Evolutionary conservation across 2,797 vertebrate genomes (phyloP).

Genomic region (Pelobates cultripes): DNA sequence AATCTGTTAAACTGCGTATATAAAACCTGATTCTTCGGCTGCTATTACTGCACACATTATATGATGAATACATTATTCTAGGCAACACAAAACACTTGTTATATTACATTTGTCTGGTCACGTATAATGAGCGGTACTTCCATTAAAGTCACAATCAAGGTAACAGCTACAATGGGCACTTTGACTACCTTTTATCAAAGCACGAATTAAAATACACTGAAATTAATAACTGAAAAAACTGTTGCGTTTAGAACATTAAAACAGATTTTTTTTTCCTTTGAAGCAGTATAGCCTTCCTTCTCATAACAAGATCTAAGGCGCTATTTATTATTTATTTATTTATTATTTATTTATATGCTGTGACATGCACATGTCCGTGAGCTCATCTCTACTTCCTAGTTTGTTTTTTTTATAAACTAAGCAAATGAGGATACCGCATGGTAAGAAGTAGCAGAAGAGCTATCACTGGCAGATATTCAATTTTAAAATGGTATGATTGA

Average conservation of each 20-base stretch:
- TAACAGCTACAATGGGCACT: background rate
- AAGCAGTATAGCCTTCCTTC: background rate
- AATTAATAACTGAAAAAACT: background rate
- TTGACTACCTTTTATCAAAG: background rate
- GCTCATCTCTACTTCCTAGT: background rate
- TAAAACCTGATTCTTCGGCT: too few relatives aligned
- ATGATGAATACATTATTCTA: slow-evolving; percentile 3
- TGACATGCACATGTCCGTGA: background rate
- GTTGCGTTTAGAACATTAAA: background rate
- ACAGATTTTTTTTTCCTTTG: background rate
- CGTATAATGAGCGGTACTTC: background rate
- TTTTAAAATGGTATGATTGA: background rate
- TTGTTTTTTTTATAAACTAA: too few relatives aligned
- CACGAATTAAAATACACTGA: background rate
- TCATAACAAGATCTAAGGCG: background rate
- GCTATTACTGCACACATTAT: background rate
- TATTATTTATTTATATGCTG: too few relatives aligned
- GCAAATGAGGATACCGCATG: background rate
- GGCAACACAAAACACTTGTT: slow-evolving; percentile 1
- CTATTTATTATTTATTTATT: background rate
- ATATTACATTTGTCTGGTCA: background rate
- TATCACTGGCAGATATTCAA: background rate
- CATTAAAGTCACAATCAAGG: background rate
- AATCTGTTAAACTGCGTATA: too few relatives aligned
- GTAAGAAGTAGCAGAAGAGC: too few relatives aligned